Percentiles rank a stretch among this genome's conserved stretches.
These are phyloP conservation scores for Thamnaconus septentrionalis DNA, from an alignment of 2,113 vertebrate genomes.

Conservation along the genomic window DNA sequence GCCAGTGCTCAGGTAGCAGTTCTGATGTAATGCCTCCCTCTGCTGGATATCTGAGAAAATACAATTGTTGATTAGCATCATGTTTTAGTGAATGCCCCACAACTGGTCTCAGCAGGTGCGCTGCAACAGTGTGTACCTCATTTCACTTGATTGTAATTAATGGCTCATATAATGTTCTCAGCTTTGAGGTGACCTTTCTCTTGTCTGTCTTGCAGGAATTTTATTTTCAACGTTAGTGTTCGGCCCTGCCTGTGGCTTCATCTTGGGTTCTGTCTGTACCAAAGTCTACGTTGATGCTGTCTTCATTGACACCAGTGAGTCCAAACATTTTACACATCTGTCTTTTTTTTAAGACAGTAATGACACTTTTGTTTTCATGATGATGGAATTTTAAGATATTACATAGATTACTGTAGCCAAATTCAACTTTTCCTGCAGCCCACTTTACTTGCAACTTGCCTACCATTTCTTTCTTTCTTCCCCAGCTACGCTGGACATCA, in stretches of 20 bases:
- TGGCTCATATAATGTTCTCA: neutral
- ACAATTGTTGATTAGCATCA: neutral
- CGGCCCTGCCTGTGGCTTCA: slow-evolving; percentile 77
- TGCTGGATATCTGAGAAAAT: slow-evolving; percentile 23
- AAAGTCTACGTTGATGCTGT: slow-evolving; percentile 79
- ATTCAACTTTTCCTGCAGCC: no score
- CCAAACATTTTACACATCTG: neutral
- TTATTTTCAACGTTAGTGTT: slow-evolving; percentile 78
- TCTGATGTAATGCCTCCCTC: slow-evolving; percentile 47
- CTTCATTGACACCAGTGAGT: slow-evolving; percentile 80
- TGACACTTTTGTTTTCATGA: neutral
- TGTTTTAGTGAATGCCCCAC: neutral
- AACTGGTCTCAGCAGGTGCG: no score
- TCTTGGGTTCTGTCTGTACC: slow-evolving; percentile 78
- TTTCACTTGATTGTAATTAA: neutral
- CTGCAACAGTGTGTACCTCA: no score
- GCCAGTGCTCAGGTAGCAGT: neutral
- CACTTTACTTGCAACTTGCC: no score
- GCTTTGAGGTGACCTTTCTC: neutral
- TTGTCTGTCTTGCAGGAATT: slow-evolving; percentile 67
- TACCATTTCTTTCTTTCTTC: neutral
- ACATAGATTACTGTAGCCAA: no score
- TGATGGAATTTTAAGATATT: no score
- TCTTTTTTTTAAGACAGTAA: neutral
- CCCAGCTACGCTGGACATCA: slow-evolving; percentile 73